Base-by-base conservation (phyloP, 2,888 invertebrate genomes). In the Mythimna vitellina region DNA sequence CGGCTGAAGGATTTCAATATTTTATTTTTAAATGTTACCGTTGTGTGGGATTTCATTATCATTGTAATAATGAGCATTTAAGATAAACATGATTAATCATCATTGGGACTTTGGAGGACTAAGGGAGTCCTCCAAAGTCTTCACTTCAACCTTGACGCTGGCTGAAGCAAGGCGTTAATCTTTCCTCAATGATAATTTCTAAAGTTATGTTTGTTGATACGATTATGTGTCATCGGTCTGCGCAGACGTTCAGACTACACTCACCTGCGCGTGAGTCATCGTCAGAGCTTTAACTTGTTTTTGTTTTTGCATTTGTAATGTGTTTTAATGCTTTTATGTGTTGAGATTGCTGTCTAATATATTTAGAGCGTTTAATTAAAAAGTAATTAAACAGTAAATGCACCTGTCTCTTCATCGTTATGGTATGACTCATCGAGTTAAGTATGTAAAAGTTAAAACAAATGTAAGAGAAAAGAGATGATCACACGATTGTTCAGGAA, bases 191-290 rank as follows among this genome's bases (percentile, higher is more conserved):
- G 9, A 56, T 57, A 17, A 29, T 77, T 68, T 53, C 12, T 58
- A 67, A 51, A 76, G 51, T n/a, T 22, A 64, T 56, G 65, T 56
- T 17, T 60, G 46, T 72, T 54, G 49, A 65, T 54, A 71, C 42
- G 62, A 66, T 67, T 78, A 66, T 82, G 80, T 81, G 78, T 87
- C 84, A 88, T 78, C 78, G 72, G 67, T 67, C 61, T 65, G 81
- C 73, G 82, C 81, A 88, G 89, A 89, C 89, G 79, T 65, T 66
- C 72, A 25, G 87, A 76, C 85, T 80, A 79, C 80, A 80, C 75
- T 87, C 87, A 89, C 89, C 89, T 89, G 87, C 84, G 82, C 73
- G 57, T 89, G 89, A 89, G 70, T 89, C 89, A 89, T 72, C 38
- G n/a, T 56, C 53, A 61, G 49, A 75, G 61, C 70, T 73, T 81